Evolutionary conservation across 2,113 vertebrate genomes (phyloP).

Genomic region (Grantiella picta): DNA sequence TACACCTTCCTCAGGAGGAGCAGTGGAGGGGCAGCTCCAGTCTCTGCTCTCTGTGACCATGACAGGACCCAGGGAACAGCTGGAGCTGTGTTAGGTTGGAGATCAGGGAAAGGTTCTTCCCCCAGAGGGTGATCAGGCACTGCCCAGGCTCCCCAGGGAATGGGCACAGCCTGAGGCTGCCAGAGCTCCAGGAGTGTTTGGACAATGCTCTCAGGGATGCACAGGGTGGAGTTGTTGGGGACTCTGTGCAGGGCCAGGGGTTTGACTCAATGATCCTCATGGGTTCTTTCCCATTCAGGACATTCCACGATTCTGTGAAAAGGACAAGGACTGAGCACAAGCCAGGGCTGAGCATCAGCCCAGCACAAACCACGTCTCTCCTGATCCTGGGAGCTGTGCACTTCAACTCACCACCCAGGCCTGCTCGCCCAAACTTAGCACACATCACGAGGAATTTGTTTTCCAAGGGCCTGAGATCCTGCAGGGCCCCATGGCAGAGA

Average conservation of each 20-base stretch:
- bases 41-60: background rate
- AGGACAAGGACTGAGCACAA: background rate
- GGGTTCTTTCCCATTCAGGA: background rate
- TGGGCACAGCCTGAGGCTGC: background rate
- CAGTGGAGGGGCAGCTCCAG: background rate
- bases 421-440: background rate
- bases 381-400: background rate
- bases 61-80: rapidly evolving
- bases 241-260: rapidly evolving
- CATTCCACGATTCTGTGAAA: background rate
- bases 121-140: background rate
- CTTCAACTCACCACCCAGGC: background rate
- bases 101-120: rapidly evolving
- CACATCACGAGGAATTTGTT: background rate
- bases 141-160: background rate
- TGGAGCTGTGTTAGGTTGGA: rapidly evolving
- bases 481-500: background rate
- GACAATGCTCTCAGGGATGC: rapidly evolving
- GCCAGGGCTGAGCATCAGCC: background rate
- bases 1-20: background rate
- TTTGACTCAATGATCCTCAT: rapidly evolving
- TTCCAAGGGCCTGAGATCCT: background rate
- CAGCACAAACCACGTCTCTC: background rate
- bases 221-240: background rate
- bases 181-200: background rate